Base-by-base conservation (phyloP, 2,113 vertebrate genomes). In the Sphaerodactylus townsendi region DNA sequence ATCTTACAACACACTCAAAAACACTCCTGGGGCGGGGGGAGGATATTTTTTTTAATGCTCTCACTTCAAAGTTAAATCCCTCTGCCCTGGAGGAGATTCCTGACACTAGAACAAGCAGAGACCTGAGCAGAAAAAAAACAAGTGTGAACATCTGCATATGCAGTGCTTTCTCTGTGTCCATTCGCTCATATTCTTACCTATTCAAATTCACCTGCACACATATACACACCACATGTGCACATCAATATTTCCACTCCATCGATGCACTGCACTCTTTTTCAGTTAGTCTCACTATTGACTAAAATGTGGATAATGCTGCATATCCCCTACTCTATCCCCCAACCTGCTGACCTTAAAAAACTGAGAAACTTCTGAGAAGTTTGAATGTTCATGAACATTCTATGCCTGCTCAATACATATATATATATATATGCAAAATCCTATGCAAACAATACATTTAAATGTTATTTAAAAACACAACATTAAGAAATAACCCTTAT, bases 21-120 rank as follows among this genome's bases (percentile, higher is more conserved):
- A 30, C 9, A 41, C 9, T 65, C 56, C 21, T 1, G 2, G 14
- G 77, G 59, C 72, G 62, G 75, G 79, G 66, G 69, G 48, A 74
- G 89, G 85, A 46, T 74, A 84, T 88, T 28, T 3, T 19, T 70
- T 81, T 91, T 50, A 77, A 92, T 23, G 73, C 89, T 86, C 86
- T 90, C 82, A 56, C 88, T 93, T 92, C 84, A 86, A 91, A 93
- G 88, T 68, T 19, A 7, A 89, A 92, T 74, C 89, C 86, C 53
- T 88, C 93, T 89, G 87, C 83, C 92, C 88, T 92, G 85, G 80
- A 88, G 86, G 71, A 77, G 62, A 25, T 64, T 74, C 71, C 82
- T 23, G 70, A 88, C 15, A 23, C 59, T 25, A 33, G 19, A 46
- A 48, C 77, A n/a, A 68, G 62, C 28, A 37, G 53, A 44, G 76